Conservation (phyloP, 1,140 invertebrate species). For the Steinernema khuongi region DNA sequence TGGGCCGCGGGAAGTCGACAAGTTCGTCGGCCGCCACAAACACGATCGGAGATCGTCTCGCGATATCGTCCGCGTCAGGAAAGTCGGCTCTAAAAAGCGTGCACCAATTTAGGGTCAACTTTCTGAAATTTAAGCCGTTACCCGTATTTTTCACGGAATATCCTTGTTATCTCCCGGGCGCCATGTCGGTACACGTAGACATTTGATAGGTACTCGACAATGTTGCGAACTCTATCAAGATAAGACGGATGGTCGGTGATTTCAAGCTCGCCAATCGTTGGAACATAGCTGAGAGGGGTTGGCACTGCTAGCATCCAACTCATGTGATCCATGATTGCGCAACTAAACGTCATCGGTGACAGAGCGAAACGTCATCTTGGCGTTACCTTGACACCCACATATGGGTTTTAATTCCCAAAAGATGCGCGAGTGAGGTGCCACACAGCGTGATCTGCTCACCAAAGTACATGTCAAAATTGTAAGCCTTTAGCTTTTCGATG, state of each 20-base stretch:
- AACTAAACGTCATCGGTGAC: neutral
- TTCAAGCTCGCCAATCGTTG: neutral
- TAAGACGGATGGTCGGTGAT: neutral
- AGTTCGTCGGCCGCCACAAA: constrained; percentile 16
- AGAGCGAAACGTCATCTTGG: neutral
- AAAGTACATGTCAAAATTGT: neutral
- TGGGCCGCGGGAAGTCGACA: constrained; percentile 18
- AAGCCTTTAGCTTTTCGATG: neutral
- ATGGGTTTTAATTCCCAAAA: constrained; percentile 6
- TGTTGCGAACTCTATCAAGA: neutral
- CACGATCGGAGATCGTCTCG: constrained; percentile 8
- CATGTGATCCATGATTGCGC: constrained; percentile 2
- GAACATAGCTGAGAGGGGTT: neutral
- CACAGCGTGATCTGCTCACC: neutral
- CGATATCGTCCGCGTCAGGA: constrained; percentile 9
- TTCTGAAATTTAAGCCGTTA: constrained; percentile 1
- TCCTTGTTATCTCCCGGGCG: neutral
- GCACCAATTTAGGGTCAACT: neutral
- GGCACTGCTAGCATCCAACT: neutral
- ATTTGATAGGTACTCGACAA: neutral
- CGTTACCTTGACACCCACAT: constrained; percentile 11
- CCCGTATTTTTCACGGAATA: constrained; percentile 1
- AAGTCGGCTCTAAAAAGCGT: constrained; percentile 15
- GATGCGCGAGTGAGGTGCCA: neutral
- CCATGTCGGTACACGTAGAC: constrained; percentile 1